Conservation (phyloP, 35 echinoderm and acorn worm genomes). For the Apostichopus californicus region DNA sequence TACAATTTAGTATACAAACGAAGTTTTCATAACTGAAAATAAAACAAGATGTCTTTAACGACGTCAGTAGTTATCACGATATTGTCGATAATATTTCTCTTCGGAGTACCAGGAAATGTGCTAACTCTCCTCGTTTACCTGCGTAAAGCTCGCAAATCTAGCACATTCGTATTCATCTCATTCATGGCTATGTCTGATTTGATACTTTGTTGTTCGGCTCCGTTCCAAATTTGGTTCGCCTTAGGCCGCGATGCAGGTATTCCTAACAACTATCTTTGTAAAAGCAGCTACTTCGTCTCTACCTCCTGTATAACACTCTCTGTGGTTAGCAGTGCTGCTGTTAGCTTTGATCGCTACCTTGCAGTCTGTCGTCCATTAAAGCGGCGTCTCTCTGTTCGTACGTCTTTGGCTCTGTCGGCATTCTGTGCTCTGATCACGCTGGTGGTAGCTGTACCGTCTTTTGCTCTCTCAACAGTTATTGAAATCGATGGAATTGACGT, state of each 20-base stretch:
- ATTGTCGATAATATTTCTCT: background rate
- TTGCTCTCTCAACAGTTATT: background rate
- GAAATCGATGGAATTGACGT: background rate
- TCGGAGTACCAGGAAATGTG: slow-evolving; percentile 13
- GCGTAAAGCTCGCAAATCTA: slow-evolving; percentile 20
- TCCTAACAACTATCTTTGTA: background rate
- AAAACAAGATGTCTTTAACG: too few species aligned
- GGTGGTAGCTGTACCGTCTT: background rate
- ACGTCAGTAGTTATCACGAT: too few species aligned
- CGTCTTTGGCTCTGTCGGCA: background rate
- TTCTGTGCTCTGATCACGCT: background rate
- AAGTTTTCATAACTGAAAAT: too few species aligned
- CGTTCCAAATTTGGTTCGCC: background rate
- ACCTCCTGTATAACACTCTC: background rate
- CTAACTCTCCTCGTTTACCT: slow-evolving; percentile 11
- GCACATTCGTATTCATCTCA: slow-evolving; percentile 37
- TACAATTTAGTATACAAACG: too few species aligned
- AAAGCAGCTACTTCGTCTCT: background rate
- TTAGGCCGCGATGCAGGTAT: background rate
- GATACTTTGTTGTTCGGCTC: background rate
- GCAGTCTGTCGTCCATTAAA: slow-evolving; percentile 23
- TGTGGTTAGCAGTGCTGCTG: background rate
- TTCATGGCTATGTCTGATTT: slow-evolving; percentile 38
- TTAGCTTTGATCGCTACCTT: slow-evolving; percentile 34
- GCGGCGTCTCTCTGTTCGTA: background rate